A percentile compares a stretch with the other conserved stretches of the same genome.
phyloP scores from a whole-genome alignment of 2,888 invertebrate genomes.

The Camptogramma bilineatum region DNA sequence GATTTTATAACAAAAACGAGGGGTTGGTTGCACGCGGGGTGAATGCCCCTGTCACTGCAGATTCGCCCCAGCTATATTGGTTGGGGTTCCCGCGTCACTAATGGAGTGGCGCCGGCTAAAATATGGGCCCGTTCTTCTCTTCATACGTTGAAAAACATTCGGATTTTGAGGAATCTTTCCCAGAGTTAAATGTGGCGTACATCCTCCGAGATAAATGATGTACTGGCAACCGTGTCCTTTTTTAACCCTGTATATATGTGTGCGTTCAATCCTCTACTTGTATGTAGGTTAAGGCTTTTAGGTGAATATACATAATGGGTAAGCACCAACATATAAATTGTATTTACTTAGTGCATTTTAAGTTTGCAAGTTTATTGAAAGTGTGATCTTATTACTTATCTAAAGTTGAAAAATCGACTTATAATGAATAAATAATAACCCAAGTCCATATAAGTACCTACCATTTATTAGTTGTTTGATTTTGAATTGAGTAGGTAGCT shows the following conservation, averaged over 20 bases:
- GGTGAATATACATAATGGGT: background rate
- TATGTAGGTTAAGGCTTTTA: constrained; percentile 30
- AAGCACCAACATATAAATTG: too few species aligned
- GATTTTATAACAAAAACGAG: constrained; percentile 85
- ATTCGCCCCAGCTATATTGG: constrained; percentile 77
- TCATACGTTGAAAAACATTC: constrained; percentile 72
- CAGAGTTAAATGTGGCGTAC: constrained; percentile 53
- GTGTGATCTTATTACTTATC: too few species aligned
- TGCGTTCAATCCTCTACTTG: constrained; percentile 21
- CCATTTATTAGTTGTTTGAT: too few species aligned
- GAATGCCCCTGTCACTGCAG: constrained; percentile 83
- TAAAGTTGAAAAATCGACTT: too few species aligned
- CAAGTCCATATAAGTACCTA: too few species aligned
- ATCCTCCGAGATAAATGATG: constrained; percentile 49
- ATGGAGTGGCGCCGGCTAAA: constrained; percentile 79
- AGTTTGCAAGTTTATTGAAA: background rate
- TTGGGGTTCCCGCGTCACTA: constrained; percentile 79
- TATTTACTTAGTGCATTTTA: too few species aligned
- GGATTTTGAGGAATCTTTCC: constrained; percentile 60
- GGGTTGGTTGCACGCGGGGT: constrained; percentile 80
- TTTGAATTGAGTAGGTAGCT: too few species aligned
- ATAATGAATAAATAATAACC: too few species aligned
- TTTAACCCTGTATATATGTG: constrained; percentile 34
- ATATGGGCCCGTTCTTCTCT: constrained; percentile 76
- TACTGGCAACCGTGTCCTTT: constrained; percentile 44